These are phyloP conservation scores for Apis florea DNA, from an alignment of 1,140 invertebrate genomes.

Conservation along the genomic window DNA sequence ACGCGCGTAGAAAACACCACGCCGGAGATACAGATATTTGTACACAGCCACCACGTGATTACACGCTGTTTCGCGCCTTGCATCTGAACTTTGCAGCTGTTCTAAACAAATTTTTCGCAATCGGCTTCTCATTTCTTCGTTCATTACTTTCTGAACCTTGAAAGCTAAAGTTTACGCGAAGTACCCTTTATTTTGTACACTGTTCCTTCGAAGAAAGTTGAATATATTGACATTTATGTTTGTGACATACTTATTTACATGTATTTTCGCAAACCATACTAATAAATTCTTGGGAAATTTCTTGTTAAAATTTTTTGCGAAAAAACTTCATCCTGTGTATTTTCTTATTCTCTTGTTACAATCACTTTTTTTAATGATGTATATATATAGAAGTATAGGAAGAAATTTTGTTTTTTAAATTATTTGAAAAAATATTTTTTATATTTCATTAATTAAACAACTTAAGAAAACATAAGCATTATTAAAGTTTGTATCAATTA, in stretches of 20 bases:
- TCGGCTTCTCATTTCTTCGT: background rate
- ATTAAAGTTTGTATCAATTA: too few species aligned
- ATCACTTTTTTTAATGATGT: background rate
- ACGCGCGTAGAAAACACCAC: slow-evolving; percentile 21
- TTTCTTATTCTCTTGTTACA: background rate
- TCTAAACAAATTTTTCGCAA: slow-evolving; percentile 25
- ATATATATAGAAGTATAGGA: background rate
- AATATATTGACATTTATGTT: background rate
- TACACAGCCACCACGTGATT: slow-evolving; percentile 39
- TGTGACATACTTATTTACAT: too few species aligned
- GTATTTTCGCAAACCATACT: too few species aligned
- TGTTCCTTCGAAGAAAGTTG: background rate
- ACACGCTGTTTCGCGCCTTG: slow-evolving; percentile 26
- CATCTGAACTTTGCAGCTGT: slow-evolving; percentile 42
- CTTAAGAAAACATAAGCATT: background rate
- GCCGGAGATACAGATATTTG: slow-evolving; percentile 29
- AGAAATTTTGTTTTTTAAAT: background rate
- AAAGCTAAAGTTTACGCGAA: background rate
- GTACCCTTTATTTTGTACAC: background rate
- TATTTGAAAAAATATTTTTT: background rate
- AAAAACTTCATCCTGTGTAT: too few species aligned
- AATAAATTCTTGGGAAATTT: background rate
- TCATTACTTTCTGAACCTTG: background rate
- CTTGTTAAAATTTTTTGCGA: background rate
- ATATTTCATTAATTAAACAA: background rate